Evolutionary conservation across 92 coral and sea anemone species (phyloP).

Genomic region (Phymanthus crucifer): DNA sequence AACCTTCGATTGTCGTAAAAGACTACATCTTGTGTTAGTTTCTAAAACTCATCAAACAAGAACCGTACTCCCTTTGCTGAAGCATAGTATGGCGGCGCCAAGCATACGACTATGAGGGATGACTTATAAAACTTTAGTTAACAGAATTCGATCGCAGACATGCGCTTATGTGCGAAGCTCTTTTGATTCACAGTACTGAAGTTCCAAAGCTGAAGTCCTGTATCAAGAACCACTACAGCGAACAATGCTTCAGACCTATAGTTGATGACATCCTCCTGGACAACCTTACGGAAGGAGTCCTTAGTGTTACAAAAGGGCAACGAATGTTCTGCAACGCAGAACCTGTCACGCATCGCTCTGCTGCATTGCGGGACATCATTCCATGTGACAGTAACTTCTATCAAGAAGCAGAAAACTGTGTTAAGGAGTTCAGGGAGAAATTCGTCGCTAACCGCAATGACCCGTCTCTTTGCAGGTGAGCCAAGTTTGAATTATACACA

Average conservation of each 20-base stretch:
- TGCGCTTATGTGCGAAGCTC: no score
- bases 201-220: constrained; percentile 16
- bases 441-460: not conserved
- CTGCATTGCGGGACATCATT: constrained; percentile 9
- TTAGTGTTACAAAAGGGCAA: not conserved
- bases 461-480: constrained; percentile 18
- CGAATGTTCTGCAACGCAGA: constrained; percentile 27
- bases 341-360: not conserved
- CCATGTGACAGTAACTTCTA: constrained; percentile 7
- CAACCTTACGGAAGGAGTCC: not conserved
- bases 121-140: not conserved
- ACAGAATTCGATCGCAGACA: not conserved
- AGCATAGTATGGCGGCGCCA: no score
- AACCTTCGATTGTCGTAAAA: no score
- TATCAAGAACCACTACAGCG: constrained; percentile 15
- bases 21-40: no score
- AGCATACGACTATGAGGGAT: not conserved
- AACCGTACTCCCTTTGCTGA: no score
- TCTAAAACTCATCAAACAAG: no score
- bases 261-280: constrained; percentile 21
- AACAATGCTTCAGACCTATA: constrained; percentile 10
- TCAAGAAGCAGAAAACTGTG: constrained; percentile 4
- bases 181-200: constrained; percentile 6
- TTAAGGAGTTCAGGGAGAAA: constrained; percentile 7
- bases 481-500: not conserved